Percentiles rank a stretch among this genome's conserved stretches.
These are phyloP conservation scores for Drosophila hawaiiensis DNA, from an alignment of 2,888 invertebrate species.

Conservation along the genomic window DNA sequence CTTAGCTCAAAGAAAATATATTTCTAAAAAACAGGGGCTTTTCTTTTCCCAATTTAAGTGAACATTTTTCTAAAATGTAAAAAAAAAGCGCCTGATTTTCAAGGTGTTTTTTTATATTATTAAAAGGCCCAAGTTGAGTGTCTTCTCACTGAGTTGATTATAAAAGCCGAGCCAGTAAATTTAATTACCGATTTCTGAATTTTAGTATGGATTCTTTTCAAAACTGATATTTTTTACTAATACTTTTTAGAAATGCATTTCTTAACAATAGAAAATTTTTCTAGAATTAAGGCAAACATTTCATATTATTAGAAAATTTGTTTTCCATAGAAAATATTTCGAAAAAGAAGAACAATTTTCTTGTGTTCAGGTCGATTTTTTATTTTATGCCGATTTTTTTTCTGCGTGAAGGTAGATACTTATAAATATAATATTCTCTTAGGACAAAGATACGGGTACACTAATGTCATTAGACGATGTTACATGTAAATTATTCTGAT, in stretches of 20 bases:
- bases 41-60: not conserved
- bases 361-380: not conserved
- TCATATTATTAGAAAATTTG: not conserved
- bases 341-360: no score
- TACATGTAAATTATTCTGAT: not conserved
- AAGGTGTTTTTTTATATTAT: no score
- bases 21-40: not conserved
- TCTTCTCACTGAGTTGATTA: not conserved
- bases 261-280: not conserved
- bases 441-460: not conserved
- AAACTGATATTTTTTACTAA: not conserved
- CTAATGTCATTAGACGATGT: not conserved
- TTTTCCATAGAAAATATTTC: not conserved
- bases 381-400: not conserved
- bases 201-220: not conserved
- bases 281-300: not conserved
- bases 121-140: no score
- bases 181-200: not conserved
- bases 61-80: not conserved
- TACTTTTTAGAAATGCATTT: not conserved
- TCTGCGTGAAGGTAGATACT: not conserved
- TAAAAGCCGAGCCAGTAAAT: not conserved
- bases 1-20: not conserved
- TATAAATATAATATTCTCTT: not conserved
- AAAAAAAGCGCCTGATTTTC: not conserved